Percentiles rank a stretch among this genome's conserved stretches.
Conservation (phyloP, 2,113 vertebrate genomes). For the Gila orcuttii region DNA sequence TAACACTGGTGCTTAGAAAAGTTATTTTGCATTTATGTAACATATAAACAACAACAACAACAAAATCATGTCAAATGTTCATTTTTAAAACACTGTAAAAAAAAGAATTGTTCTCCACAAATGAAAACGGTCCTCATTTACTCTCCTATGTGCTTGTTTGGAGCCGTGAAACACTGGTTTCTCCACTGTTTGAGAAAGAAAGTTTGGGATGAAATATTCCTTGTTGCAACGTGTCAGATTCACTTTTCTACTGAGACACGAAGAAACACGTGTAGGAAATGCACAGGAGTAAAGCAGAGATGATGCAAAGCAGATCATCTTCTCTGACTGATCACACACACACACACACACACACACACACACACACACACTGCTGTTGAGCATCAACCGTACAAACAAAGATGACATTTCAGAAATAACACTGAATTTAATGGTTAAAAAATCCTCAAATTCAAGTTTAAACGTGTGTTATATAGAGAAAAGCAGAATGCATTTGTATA, state of each 20-base stretch:
- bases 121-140: no score
- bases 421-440: not conserved
- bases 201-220: not conserved
- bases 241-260: not conserved
- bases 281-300: not conserved
- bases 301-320: not conserved
- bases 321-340: not conserved
- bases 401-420: not conserved
- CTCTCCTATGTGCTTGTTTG: no score
- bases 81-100: not conserved
- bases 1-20: constrained; percentile 26
- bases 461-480: not conserved
- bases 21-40: not conserved
- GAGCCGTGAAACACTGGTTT: no score
- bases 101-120: no score
- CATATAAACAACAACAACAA: not conserved
- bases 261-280: not conserved
- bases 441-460: not conserved
- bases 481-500: not conserved
- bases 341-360: no score
- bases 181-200: not conserved
- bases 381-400: not conserved
- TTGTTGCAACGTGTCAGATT: not conserved
- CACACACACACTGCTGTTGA: no score
- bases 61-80: not conserved